Conservation (phyloP, 2,888 invertebrate genomes). For the Trachelus tabidus region DNA sequence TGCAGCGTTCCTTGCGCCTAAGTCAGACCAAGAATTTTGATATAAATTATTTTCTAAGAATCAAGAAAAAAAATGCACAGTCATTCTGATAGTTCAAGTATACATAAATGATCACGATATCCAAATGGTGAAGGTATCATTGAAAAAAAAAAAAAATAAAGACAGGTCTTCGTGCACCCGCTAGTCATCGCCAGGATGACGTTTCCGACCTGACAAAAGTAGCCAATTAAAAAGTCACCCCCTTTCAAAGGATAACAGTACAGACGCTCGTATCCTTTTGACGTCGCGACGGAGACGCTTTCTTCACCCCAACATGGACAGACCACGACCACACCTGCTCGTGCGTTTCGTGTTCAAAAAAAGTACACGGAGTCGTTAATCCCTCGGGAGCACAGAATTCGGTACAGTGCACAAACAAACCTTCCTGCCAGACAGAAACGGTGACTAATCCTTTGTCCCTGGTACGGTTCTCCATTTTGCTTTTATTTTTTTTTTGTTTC, state of each 20-base stretch:
- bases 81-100: not conserved
- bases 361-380: slow-evolving; percentile 5
- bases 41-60: not conserved
- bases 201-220: not conserved
- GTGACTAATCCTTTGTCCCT: slow-evolving; percentile 25
- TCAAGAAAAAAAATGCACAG: not conserved
- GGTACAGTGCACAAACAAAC: slow-evolving; percentile 23
- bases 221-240: not conserved
- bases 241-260: not conserved
- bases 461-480: not conserved
- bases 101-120: not conserved
- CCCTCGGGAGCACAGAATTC: slow-evolving; percentile 19
- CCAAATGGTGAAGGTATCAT: slow-evolving; percentile 3
- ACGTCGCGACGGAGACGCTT: not conserved
- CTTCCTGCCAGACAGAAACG: slow-evolving; percentile 14
- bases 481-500: slow-evolving; percentile 8
- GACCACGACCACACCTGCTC: not conserved
- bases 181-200: not conserved
- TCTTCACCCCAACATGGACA: not conserved
- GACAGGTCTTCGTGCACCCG: not conserved
- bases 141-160: slow-evolving; percentile 6
- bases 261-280: not conserved
- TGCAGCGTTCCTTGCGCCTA: slow-evolving; percentile 21
- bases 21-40: not conserved
- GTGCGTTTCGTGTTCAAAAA: not conserved